These are phyloP conservation scores for Neostethus bicornis DNA, from an alignment of 2,797 vertebrate genomes.

Conservation along the genomic window DNA sequence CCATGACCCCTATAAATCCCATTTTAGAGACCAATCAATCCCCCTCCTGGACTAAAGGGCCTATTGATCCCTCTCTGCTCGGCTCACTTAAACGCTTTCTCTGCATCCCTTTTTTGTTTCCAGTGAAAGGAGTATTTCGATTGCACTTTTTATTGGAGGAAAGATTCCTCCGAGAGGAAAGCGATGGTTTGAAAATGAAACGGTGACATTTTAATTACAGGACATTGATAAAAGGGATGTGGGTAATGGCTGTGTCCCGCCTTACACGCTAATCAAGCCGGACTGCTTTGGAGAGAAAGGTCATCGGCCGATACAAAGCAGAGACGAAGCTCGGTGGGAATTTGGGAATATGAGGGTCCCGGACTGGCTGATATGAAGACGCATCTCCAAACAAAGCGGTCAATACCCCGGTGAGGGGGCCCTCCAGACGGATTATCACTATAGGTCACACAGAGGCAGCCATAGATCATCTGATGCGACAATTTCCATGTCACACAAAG, in stretches of 20 bases:
- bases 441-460: conserved; percentile 61
- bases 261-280: conserved; percentile 76
- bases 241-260: conserved; percentile 75
- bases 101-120: conserved; percentile 70
- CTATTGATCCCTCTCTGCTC: conserved; percentile 85
- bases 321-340: conserved; percentile 50
- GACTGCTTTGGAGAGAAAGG: conserved; percentile 71
- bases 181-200: conserved; percentile 88
- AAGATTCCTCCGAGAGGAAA: conserved; percentile 86
- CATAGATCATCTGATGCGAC: conserved; percentile 56
- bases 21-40: conserved; percentile 94
- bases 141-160: conserved; percentile 88
- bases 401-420: conserved; percentile 64
- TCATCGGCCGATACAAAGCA: conserved; percentile 62
- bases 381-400: conserved; percentile 76
- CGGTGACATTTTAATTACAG: conserved; percentile 97
- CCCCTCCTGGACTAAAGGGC: conserved; percentile 78
- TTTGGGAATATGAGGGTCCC: conserved; percentile 61
- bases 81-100: conserved; percentile 77
- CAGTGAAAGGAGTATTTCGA: conserved; percentile 87
- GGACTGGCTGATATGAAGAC: conserved; percentile 67
- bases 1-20: conserved; percentile 94
- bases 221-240: conserved; percentile 88
- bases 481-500: conserved; percentile 44
- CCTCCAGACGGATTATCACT: conserved; percentile 59